Evolutionary conservation across 2,888 invertebrate species (phyloP), one percentile per base, ranked within the genome.

Genomic region (Megalurothrips usitatus): DNA sequence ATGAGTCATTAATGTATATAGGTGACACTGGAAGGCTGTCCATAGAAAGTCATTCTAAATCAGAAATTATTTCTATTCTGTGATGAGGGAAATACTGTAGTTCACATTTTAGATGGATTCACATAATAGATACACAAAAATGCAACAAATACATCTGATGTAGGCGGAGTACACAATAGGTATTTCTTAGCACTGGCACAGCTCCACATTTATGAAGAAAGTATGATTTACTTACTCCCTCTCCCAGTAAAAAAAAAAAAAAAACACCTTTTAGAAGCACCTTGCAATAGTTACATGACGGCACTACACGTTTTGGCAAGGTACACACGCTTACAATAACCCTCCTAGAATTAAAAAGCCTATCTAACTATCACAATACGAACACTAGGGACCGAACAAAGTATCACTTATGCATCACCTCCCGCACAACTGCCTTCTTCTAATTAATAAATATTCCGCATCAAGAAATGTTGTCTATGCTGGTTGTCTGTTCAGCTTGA

Each of bases 321-420:
- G 19, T 58, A 58, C 6, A 58, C 19, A 75, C n/a, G 26, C 17
- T 12, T 75, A 75, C 8, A 75, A 26, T 75, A n/a, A 11, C 26
- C 23, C 26, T 26, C 26, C 68, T 26, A 12, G 10, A 12, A 26
- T 23, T 75, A 11, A 75, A n/a, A 26, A 23, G 12, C 23, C 68
- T 75, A 75, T 11, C 68, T 75, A 75, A 75, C 68, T 75, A 75
- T 75, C 68, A 75, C 68, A 75, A 75, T 12, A 23, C 4, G 23
- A 75, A 11, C 11, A 19, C 10, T 26, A 23, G n/a, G 26, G 26
- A 75, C 68, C 68, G 12, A 23, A 12, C 12, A 26, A 4, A 10
- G 9, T 26, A 26, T 26, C 9, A 75, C 68, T 75, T 17, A 58
- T 58, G 14, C 58, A 58, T 9, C 19, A 58, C 58, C 19, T 17